Evolutionary conservation across 2,113 vertebrate genomes (phyloP), one percentile per base, ranked within the genome.

Genomic region (Peromyscus polionotus): DNA sequence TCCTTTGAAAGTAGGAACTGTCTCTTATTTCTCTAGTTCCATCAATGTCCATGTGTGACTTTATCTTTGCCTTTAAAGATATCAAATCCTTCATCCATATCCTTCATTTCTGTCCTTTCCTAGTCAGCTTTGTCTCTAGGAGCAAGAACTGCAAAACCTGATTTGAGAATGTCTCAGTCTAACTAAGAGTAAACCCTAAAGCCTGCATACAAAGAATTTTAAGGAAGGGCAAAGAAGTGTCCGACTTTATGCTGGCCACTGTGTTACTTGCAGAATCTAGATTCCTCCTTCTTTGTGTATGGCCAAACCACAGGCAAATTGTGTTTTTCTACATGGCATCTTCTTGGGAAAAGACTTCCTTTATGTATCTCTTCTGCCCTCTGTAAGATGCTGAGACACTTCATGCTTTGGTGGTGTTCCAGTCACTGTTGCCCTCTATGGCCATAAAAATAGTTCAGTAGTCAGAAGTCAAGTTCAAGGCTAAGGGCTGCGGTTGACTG

Each of bases 391-490:
- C 96, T 57, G 73, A 73, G 72, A 91, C 86, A 95, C 36, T 89
- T 93, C 65, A 36, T 96, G 85, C 95, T 98, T 98, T 89, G 95
- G 93, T 97, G 97, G 97, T 96, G 88, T 90, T 97, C 94, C 86
- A 98, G 98, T 98, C 97, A 98, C 97, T 97, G 96, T 90, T 96
- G 97, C 93, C 94, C 96, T 98, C 92, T 96, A 96, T 96, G 95
- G 98, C 98, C 97, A 97, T 98, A 97, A 98, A 98, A 98, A 97
- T 54, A 75, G 79, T 91, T 97, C 92, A 54, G 97, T 97, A 98
- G 97, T 89, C 95, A 96, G 96, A 98, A 97, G 95, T 86, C 98
- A 98, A 77, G 61, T 93, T 97, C 95, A 83, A 88, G 88, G 92
- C 94, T 97, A 97, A 93, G 93, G 98, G 97, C 96, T 96, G 10